Base-by-base conservation (phyloP, 2,113 vertebrate genomes). In the Patagioenas fasciata region DNA sequence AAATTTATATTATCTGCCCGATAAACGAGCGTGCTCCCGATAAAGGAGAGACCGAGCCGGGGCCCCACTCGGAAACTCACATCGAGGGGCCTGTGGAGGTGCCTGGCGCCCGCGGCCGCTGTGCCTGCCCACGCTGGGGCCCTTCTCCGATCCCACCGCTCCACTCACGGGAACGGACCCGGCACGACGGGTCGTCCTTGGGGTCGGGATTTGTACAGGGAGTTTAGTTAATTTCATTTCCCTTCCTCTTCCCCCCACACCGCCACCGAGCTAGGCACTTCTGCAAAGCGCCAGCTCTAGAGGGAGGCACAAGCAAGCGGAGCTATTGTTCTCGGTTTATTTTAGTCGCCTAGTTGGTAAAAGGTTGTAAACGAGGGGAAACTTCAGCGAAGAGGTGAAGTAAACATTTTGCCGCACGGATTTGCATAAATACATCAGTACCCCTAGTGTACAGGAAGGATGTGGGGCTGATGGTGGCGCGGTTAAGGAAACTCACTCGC, bases 371-470 rank as follows among this genome's bases (percentile, higher is more conserved):
- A 81, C 32, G 28, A 23, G 47, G 38, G 69, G 61, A 87, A 79
- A 71, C 79, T 88, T 95, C 85, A 58, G 88, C 89, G 87, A 83
- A 95, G 24, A 10, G 3, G 42, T 13, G 93, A 69, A 88, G 83
- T 36, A 91, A 93, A 79, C 65, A 67, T 77, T 93, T 94, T 88
- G 83, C 83, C 57, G 90, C 93, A 73, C 58, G 58, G 58, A 96
- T 97, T 95, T 96, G 90, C 94, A 95, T 94, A 95, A 85, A 50
- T 67, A n/a, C 90, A 67, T 26, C 28, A 18, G n/a, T n/a, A 51
- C 13, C 29, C 54, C 31, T 8, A 17, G 61, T 13, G 69, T 64
- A 32, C 44, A 14, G 78, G 75, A 62, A 69, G 54, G 75, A 66
- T 40, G 48, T 40, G 51, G 32, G 32, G 24, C n/a, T 53, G 51